Base-by-base conservation (phyloP, 2,888 invertebrate genomes). In the Thereva nobilitata region DNA sequence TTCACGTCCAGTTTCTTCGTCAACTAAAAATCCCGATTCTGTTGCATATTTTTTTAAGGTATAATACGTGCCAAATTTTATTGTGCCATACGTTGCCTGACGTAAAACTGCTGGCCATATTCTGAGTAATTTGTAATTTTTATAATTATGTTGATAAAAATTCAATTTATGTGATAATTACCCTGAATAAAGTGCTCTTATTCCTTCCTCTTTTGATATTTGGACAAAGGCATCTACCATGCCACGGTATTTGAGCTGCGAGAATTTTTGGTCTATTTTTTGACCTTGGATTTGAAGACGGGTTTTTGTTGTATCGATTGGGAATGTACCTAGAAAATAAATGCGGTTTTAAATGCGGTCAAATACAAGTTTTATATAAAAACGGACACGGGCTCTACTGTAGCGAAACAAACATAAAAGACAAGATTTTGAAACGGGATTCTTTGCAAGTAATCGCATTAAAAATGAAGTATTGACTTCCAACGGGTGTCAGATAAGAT, bases 1-100 rank as follows among this genome's bases (percentile, higher is more conserved):
- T 74, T 86, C 85, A 70, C 81, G 78, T 12, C 82, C 83, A 49
- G 80, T 76, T 64, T 83, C 76, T n/a, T 76, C 74, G 71, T 80
- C 77, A 3, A 75, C 73, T 6, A 81, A 75, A 8, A 79, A 68
- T 0, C 85, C 84, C 71, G 84, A 82, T 76, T 86, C 83, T 8
- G 86, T 84, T 47, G 91, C 77, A 68, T 86, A 80, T 75, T 88
- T 85, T 81, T 96, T 95, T 72, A 96, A 81, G 1, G 93, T 89
- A 79, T 97, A 95, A 81, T 97, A 97, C 8, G 95, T 92, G 72
- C 97, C 97, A 79, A 97, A 96, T 82, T 97, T 97, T 70, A 97
- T 93, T 42, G 96, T 96, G 73, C 97, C 97, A 83, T 97, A 97
- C 45, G 94, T 95, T 40, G 95, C 92, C 82, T 97, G 97, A 3